Conservation (phyloP, 92 coral and sea anemone genomes). For the Epizoanthus illoricatus region DNA sequence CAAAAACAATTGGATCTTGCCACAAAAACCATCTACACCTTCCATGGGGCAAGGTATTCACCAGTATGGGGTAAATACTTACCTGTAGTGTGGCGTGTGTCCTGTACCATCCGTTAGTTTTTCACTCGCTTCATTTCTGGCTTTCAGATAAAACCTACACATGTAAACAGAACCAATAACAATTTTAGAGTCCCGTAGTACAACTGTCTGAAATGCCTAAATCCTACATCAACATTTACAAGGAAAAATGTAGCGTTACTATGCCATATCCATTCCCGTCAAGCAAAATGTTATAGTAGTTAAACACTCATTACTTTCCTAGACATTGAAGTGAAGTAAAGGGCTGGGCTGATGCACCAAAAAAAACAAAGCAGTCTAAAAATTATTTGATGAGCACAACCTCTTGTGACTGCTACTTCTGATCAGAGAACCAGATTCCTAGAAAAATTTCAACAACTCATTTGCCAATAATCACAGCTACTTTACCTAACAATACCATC, state of each 20-base stretch:
- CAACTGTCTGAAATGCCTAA: too few relatives aligned
- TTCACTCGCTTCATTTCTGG: slow-evolving; percentile 76
- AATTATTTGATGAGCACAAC: too few relatives aligned
- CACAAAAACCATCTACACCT: background rate
- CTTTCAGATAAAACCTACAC: slow-evolving; percentile 77
- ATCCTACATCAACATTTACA: too few relatives aligned
- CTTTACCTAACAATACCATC: slow-evolving; percentile 93
- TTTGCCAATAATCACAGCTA: background rate
- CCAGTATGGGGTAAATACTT: background rate
- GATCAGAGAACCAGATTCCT: background rate
- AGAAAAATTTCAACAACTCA: background rate
- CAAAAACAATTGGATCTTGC: background rate
- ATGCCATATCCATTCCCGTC: too few relatives aligned
- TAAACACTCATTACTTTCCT: too few relatives aligned
- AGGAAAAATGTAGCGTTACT: too few relatives aligned
- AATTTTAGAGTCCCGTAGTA: background rate
- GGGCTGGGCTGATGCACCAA: too few relatives aligned
- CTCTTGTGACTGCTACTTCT: background rate
- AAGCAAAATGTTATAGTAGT: too few relatives aligned
- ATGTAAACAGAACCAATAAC: background rate
- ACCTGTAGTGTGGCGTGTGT: slow-evolving; percentile 98
- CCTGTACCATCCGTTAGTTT: slow-evolving; percentile 96
- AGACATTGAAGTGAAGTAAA: too few relatives aligned
- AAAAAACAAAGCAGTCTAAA: too few relatives aligned
- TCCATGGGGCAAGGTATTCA: background rate